phyloP scores from a whole-genome alignment of 2,113 vertebrate species.

The Myxocyprinus asiaticus region DNA sequence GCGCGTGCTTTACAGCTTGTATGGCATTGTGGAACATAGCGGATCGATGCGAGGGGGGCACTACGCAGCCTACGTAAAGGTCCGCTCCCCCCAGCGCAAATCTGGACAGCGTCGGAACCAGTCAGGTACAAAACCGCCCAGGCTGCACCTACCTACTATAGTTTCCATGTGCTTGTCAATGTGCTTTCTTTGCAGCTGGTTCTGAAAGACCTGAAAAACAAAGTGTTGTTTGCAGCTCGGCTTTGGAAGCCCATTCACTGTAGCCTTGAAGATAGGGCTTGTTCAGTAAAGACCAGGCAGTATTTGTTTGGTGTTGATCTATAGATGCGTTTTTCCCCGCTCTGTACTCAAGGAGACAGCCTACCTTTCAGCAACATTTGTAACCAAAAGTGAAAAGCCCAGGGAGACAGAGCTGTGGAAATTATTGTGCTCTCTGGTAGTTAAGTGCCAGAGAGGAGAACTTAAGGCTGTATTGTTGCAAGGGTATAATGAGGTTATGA shows the following conservation, averaged over 20 bases:
- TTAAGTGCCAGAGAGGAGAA: constrained; percentile 3
- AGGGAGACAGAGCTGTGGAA: neutral
- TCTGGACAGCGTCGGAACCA: constrained; percentile 78
- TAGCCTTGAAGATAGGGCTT: constrained; percentile 26
- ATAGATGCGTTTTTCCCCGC: constrained; percentile 12
- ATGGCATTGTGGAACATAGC: constrained; percentile 94
- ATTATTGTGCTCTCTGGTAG: constrained; percentile 37
- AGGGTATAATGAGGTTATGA: neutral
- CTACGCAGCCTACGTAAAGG: constrained; percentile 92
- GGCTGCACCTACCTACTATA: neutral
- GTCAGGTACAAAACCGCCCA: constrained; percentile 72
- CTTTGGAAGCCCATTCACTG: neutral
- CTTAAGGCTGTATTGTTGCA: constrained; percentile 4
- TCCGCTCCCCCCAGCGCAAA: constrained; percentile 79
- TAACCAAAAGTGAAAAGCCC: no score
- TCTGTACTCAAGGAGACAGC: constrained; percentile 36
- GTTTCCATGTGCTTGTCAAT: neutral
- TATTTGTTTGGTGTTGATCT: constrained; percentile 33
- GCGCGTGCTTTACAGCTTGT: constrained; percentile 89
- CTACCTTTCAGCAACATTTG: constrained; percentile 10
- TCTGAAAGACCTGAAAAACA: constrained; percentile 13
- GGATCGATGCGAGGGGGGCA: constrained; percentile 96
- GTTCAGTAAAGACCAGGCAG: constrained; percentile 2
- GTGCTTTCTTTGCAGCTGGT: neutral
- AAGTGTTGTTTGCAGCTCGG: neutral